Evolutionary conservation across 2,888 invertebrate species (phyloP).

Genomic region (Pilophorus perplexus): DNA sequence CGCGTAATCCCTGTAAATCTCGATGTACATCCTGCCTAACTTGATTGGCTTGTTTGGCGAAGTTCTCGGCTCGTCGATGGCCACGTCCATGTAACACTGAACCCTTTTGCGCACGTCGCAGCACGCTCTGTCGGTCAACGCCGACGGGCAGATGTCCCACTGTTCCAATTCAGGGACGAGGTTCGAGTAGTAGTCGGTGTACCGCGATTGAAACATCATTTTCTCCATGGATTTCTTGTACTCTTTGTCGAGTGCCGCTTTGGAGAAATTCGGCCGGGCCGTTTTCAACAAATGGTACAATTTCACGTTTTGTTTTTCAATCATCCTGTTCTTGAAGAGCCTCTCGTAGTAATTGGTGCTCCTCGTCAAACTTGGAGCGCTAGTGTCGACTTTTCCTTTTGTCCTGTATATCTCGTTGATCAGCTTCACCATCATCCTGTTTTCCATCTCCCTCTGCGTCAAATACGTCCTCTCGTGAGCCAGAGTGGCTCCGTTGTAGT

Average conservation of each 20-base stretch:
- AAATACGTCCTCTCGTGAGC: neutral
- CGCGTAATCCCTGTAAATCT: constrained; percentile 28
- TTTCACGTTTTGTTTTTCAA: constrained; percentile 21
- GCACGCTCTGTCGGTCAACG: neutral
- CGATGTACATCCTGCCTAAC: constrained; percentile 29
- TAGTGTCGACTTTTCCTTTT: constrained; percentile 25
- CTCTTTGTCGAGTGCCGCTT: constrained; percentile 20
- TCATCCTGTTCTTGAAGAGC: constrained; percentile 9
- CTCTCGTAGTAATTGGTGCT: constrained; percentile 26
- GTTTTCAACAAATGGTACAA: constrained; percentile 10
- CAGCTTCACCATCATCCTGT: constrained; percentile 15
- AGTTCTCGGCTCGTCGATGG: constrained; percentile 23
- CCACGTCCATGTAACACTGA: constrained; percentile 31
- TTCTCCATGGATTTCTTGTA: constrained; percentile 16
- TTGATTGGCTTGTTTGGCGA: constrained; percentile 22
- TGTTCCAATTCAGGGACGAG: constrained; percentile 26
- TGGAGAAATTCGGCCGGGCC: neutral
- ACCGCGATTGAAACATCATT: constrained; percentile 26
- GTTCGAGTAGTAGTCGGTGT: constrained; percentile 24
- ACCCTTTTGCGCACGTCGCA: constrained; percentile 27
- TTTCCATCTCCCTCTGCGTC: constrained; percentile 13
- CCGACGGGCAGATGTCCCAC: constrained; percentile 35
- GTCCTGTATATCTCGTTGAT: constrained; percentile 36
- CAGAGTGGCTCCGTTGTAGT: constrained; percentile 19
- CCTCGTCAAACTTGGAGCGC: neutral